These are phyloP conservation scores for Tauraco erythrolophus DNA, from an alignment of 2,113 vertebrate genomes.

Conservation along the genomic window DNA sequence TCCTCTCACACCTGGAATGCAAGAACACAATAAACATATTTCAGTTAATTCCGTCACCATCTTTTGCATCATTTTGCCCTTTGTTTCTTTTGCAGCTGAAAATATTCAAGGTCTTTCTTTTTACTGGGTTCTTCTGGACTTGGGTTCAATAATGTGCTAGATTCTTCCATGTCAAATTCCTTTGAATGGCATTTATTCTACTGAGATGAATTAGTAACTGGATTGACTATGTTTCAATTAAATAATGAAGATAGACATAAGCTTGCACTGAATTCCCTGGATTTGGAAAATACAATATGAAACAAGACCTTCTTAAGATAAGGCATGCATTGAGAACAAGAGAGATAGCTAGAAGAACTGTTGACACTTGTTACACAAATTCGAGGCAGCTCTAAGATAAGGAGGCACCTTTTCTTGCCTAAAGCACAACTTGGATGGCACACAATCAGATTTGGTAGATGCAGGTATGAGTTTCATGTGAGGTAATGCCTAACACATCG, in stretches of 20 bases:
- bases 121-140: background rate
- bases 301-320: background rate
- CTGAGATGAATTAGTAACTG: background rate
- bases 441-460: background rate
- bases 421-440: background rate
- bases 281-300: background rate
- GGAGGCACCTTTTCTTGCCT: background rate
- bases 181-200: slow-evolving; percentile 24
- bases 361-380: background rate
- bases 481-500: background rate
- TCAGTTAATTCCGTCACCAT: background rate
- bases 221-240: background rate
- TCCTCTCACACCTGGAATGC: background rate
- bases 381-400: background rate
- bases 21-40: background rate
- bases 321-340: background rate
- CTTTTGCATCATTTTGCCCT: background rate
- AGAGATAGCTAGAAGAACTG: background rate
- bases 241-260: background rate
- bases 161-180: slow-evolving; percentile 17
- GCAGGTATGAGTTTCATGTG: background rate
- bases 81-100: background rate
- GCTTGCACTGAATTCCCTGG: background rate
- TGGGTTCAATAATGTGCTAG: background rate
- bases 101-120: background rate